These are phyloP conservation scores for Drosophila ustulata DNA, from an alignment of 2,888 invertebrate species.

Conservation along the genomic window DNA sequence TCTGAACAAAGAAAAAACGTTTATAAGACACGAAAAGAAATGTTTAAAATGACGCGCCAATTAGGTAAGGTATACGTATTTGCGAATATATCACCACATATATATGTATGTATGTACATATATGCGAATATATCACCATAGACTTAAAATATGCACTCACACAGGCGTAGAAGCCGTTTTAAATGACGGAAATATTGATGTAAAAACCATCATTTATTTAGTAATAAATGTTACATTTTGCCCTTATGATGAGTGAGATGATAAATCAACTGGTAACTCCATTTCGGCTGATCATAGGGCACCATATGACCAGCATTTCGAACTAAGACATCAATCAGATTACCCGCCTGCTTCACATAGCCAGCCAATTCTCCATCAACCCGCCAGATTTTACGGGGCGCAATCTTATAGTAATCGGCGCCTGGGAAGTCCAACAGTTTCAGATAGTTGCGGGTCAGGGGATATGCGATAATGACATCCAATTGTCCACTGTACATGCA, in stretches of 20 bases:
- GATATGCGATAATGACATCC: constrained; percentile 95
- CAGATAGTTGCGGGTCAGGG: constrained; percentile 92
- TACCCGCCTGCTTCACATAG: constrained; percentile 90
- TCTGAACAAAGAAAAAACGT: too few species aligned
- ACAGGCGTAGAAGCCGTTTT: too few species aligned
- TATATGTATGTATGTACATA: too few species aligned
- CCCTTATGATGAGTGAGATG: constrained; percentile 69
- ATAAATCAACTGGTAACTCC: constrained; percentile 90
- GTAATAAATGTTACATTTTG: neutral
- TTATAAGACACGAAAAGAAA: too few species aligned
- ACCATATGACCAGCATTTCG: constrained; percentile 94
- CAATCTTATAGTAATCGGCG: constrained; percentile 88
- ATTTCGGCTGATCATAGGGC: constrained; percentile 91
- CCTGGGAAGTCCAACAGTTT: constrained; percentile 89
- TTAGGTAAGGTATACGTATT: too few species aligned
- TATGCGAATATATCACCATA: too few species aligned
- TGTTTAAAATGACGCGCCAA: too few species aligned
- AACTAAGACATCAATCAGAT: constrained; percentile 90
- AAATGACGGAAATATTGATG: too few species aligned
- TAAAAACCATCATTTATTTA: neutral
- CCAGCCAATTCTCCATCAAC: constrained; percentile 90
- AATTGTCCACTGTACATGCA: constrained; percentile 95
- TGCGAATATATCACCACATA: too few species aligned
- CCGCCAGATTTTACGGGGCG: constrained; percentile 89
- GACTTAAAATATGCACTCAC: too few species aligned